Evolutionary conservation across 37 sponge, comb jelly and placozoan species (phyloP), one percentile per base, ranked within the genome.

Genomic region (Sycon ciliatum): DNA sequence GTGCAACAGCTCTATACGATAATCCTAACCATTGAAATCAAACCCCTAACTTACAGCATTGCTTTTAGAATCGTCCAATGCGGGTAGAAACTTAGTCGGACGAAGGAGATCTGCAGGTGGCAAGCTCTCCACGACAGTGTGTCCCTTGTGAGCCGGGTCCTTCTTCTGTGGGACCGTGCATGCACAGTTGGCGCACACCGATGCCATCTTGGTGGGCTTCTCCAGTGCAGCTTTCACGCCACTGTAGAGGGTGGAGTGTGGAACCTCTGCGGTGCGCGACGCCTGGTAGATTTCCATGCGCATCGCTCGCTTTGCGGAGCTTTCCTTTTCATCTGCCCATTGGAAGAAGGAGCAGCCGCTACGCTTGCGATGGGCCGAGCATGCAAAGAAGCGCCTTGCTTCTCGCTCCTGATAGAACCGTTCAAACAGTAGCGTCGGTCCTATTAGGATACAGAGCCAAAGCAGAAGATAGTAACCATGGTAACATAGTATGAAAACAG

Each of bases 401-500:
- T 81, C 71, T 42, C 76, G 71, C 35, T 81, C 67, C 3, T 68
- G 73, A 61, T 87, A 91, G 73, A 65, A 94, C 11, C 95, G 61
- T 39, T 75, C 73, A 66, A 90, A 94, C 65, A 94, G 49, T 42
- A 94, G 49, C 1, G 92, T 86, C 56, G 95, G 95, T 3, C 92
- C 92, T 86, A n/a, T n/a, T n/a, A n/a, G n/a, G n/a, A n/a, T n/a
- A n/a, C n/a, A n/a, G n/a, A n/a, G n/a, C n/a, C n/a, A n/a, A n/a
- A n/a, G n/a, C n/a, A n/a, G n/a, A n/a, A n/a, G n/a, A n/a, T n/a
- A n/a, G n/a, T n/a, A n/a, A n/a, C n/a, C n/a, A n/a, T n/a, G n/a
- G n/a, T n/a, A n/a, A n/a, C n/a, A n/a, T n/a, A n/a, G n/a, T n/a
- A n/a, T n/a, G n/a, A n/a, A n/a, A n/a, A n/a, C n/a, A n/a, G n/a